phyloP scores from a whole-genome alignment of 2,888 invertebrate genomes.

The Phytoseiulus persimilis region DNA sequence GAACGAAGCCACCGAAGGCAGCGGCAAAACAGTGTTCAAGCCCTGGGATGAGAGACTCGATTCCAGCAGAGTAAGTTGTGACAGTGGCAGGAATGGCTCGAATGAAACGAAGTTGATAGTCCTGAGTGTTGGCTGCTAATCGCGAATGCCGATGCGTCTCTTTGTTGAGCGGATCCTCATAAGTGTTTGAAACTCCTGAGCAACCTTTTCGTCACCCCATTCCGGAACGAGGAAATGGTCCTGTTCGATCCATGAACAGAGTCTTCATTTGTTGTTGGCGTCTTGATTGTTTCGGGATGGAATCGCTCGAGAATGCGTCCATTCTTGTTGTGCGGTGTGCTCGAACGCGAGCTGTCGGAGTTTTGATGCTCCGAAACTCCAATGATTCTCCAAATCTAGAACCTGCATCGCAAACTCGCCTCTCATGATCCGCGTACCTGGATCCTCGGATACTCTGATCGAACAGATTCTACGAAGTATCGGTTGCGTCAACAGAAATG shows the following conservation, averaged over 20 bases:
- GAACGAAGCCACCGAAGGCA: slow-evolving; percentile 76
- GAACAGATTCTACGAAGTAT: neutral
- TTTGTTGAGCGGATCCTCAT: too few species aligned
- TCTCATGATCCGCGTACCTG: neutral
- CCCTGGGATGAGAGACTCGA: slow-evolving; percentile 78
- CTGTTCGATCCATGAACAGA: too few species aligned
- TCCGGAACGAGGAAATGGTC: too few species aligned
- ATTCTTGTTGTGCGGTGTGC: neutral
- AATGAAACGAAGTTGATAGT: slow-evolving; percentile 22
- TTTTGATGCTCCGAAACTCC: neutral
- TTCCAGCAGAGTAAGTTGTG: slow-evolving; percentile 59
- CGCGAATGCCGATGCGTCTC: neutral
- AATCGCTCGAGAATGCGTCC: neutral
- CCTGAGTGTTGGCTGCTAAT: too few species aligned
- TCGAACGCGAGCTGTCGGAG: neutral
- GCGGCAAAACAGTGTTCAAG: slow-evolving; percentile 81
- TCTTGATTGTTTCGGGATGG: neutral
- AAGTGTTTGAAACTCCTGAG: too few species aligned
- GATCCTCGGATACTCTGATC: too few species aligned
- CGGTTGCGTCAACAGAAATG: neutral
- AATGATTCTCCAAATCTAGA: neutral
- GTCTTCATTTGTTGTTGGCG: neutral
- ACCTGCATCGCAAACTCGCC: neutral
- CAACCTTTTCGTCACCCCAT: too few species aligned
- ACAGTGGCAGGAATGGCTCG: neutral